Evolutionary conservation across 2,113 vertebrate genomes (phyloP).

Genomic region (Odontophorus gujanensis): DNA sequence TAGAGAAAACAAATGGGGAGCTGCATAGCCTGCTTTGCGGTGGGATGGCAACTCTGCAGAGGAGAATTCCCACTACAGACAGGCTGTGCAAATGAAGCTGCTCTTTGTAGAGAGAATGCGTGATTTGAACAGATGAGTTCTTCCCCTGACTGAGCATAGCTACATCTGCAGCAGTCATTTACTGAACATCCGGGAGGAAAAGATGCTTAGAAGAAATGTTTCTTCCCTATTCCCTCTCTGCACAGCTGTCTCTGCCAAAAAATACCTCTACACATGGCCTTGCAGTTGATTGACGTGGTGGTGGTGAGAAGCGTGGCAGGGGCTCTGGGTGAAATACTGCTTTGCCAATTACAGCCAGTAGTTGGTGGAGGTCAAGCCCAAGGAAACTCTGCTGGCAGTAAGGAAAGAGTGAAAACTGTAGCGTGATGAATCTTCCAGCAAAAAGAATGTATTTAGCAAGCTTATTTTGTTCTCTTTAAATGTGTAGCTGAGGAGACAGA

Average conservation of each 20-base stretch:
- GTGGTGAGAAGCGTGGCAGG: neutral
- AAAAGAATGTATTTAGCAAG: neutral
- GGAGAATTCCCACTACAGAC: conserved; percentile 55
- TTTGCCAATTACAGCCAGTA: neutral
- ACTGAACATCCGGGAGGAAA: conserved; percentile 20
- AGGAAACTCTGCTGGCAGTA: neutral
- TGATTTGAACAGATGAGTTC: conserved; percentile 59
- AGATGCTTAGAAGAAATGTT: conserved; percentile 4
- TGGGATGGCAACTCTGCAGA: conserved; percentile 34
- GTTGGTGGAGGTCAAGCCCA: neutral
- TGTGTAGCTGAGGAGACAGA: neutral
- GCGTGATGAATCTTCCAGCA: neutral
- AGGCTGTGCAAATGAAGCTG: conserved; percentile 3
- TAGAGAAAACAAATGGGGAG: conserved; percentile 45
- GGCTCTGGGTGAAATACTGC: neutral
- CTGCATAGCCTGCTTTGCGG: conserved; percentile 21
- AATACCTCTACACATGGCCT: neutral
- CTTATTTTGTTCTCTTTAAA: neutral
- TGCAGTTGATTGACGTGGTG: neutral
- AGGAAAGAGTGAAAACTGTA: neutral
- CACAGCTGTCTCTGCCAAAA: conserved; percentile 1
- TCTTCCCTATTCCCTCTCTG: neutral
- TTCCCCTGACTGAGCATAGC: conserved; percentile 30
- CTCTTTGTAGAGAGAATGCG: neutral
- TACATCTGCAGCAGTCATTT: conserved; percentile 54